Evolutionary conservation across 1,140 invertebrate species (phyloP).

Genomic region (Tachypleus tridentatus): DNA sequence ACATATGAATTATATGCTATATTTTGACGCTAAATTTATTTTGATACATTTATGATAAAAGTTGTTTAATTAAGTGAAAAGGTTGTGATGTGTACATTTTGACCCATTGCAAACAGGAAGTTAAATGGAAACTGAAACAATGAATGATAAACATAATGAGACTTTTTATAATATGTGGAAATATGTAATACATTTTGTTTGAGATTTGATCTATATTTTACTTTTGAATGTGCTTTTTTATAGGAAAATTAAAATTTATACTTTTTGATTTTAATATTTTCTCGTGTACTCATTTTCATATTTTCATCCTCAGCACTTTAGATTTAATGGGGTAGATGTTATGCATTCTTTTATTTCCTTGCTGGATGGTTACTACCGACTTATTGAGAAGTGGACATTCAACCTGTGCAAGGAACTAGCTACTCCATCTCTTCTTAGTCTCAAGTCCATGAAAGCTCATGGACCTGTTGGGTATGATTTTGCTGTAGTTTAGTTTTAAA

Average conservation of each 20-base stretch:
- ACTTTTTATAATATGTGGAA: no score
- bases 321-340: slow-evolving; percentile 45
- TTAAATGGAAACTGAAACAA: no score
- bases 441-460: slow-evolving; percentile 67
- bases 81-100: no score
- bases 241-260: no score
- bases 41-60: no score
- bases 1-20: no score
- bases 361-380: slow-evolving; percentile 74
- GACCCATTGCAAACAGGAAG: no score
- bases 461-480: slow-evolving; percentile 57
- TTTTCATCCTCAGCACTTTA: slow-evolving; percentile 43
- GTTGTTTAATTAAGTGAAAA: no score
- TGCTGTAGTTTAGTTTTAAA: background rate
- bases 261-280: no score
- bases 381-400: slow-evolving; percentile 77
- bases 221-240: background rate
- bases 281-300: background rate
- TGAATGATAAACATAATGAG: no score
- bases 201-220: background rate
- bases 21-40: no score
- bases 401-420: slow-evolving; percentile 66
- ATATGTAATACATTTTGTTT: no score
- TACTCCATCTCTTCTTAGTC: slow-evolving; percentile 57
- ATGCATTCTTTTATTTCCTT: slow-evolving; percentile 68